Base-by-base conservation (phyloP, 2,888 invertebrate species). In the Liopterus haemorrhoidalis region DNA sequence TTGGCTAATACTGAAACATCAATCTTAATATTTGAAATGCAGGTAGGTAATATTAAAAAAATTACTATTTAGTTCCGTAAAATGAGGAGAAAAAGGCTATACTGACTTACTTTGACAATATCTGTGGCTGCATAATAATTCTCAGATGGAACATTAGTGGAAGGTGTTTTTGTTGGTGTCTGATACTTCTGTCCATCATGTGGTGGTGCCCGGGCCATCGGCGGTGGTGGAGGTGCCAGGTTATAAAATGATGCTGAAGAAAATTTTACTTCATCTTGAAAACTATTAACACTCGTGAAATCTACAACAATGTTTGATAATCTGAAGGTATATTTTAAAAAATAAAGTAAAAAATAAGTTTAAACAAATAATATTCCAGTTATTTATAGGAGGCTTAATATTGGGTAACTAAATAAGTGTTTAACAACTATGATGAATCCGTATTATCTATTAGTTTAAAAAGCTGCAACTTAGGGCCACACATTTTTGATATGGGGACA, bases 71-170 rank as follows among this genome's bases (percentile, higher is more conserved):
- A n/a, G n/a, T n/a, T n/a, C n/a, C n/a, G n/a, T n/a, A n/a, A n/a
- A n/a, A n/a, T n/a, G n/a, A n/a, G n/a, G n/a, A n/a, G n/a, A n/a
- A n/a, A n/a, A n/a, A n/a, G n/a, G n/a, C 30, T 30, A 5, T 30
- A 6, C 21, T 15, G 33, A 54, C 62, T 61, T 66, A 79, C 78
- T 70, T 79, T 83, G 58, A 85, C 76, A 58, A 86, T 85, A 61
- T 86, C 85, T 2, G 85, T 85, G 28, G 85, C 85, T 1, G 85
- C 85, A 61, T 86, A 86, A 66, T 83, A 84, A 58, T 79, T 81
- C 60, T 79, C 79, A 3, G 64, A 54, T 24, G 63, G 61, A 48
- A 65, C 58, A 6, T 48, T 47, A 27, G 63, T 63, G 42, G 64
- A 64, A 22, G 64, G 59, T 15, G 59, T 56, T 43, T 61, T 64